These are phyloP conservation scores for Echiichthys vipera DNA, from an alignment of 2,797 vertebrate genomes.

Conservation along the genomic window DNA sequence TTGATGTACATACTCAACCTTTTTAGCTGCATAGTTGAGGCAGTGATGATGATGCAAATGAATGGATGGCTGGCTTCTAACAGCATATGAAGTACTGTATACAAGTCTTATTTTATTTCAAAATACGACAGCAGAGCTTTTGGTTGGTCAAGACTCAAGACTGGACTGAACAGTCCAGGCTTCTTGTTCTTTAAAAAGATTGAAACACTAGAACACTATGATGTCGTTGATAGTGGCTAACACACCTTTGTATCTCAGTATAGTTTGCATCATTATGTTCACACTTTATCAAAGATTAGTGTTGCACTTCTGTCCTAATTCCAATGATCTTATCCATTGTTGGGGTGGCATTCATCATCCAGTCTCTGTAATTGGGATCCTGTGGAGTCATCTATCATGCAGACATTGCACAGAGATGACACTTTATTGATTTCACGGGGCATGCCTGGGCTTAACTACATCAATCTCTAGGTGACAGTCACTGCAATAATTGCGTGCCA, in stretches of 20 bases:
- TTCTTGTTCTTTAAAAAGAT: slow-evolving; percentile 1
- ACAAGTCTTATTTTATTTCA: neutral
- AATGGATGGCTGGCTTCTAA: neutral
- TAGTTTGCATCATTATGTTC: slow-evolving; percentile 37
- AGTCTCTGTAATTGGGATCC: slow-evolving; percentile 75
- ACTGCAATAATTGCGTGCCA: slow-evolving; percentile 67
- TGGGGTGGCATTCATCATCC: slow-evolving; percentile 68
- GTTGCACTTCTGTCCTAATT: slow-evolving; percentile 62
- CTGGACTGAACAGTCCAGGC: too few species aligned
- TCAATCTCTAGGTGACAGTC: slow-evolving; percentile 78
- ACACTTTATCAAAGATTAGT: slow-evolving; percentile 58
- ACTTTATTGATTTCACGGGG: slow-evolving; percentile 81
- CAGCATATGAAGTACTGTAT: neutral
- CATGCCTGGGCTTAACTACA: slow-evolving; percentile 66
- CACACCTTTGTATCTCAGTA: neutral
- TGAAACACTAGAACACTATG: neutral
- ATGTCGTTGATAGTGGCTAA: neutral
- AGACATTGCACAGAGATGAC: slow-evolving; percentile 75
- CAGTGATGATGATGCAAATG: neutral
- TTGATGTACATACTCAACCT: slow-evolving; percentile 1
- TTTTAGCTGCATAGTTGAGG: neutral
- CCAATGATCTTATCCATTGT: slow-evolving; percentile 70
- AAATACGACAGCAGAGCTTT: neutral
- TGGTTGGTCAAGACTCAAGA: neutral
- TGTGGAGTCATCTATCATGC: slow-evolving; percentile 77